phyloP scores from a whole-genome alignment of 2,888 invertebrate species.

The Ophonus ardosiacus region DNA sequence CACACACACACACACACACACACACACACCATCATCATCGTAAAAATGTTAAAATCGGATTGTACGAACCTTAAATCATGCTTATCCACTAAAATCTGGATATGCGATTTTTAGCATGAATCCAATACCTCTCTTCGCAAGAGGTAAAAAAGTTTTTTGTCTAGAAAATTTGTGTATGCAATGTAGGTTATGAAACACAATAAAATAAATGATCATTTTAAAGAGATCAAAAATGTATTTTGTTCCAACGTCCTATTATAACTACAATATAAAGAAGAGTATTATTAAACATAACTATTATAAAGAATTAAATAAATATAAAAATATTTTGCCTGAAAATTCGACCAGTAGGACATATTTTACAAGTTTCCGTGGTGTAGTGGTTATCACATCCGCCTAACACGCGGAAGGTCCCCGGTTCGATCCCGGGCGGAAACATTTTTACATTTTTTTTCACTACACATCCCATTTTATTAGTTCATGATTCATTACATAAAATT shows the following conservation, averaged over 20 bases:
- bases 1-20: too few relatives aligned
- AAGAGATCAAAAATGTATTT: slow-evolving; percentile 2
- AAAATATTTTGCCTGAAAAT: neutral
- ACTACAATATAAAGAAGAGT: neutral
- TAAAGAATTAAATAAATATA: neutral
- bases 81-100: too few relatives aligned
- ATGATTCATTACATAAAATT: neutral
- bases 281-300: neutral
- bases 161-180: neutral
- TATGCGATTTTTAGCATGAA: too few relatives aligned
- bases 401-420: slow-evolving; percentile 95
- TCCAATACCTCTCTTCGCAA: too few relatives aligned
- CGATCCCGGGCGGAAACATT: slow-evolving; percentile 91
- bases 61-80: too few relatives aligned
- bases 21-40: too few relatives aligned
- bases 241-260: neutral
- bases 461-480: slow-evolving; percentile 4
- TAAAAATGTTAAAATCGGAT: too few relatives aligned
- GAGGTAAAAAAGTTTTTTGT: too few relatives aligned
- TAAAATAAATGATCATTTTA: neutral
- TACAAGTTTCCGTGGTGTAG: slow-evolving; percentile 60
- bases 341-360: neutral
- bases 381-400: slow-evolving; percentile 91
- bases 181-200: neutral
- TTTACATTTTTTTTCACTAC: slow-evolving; percentile 68